Evolutionary conservation across 2,113 vertebrate species (phyloP).

Genomic region (Alces alces): DNA sequence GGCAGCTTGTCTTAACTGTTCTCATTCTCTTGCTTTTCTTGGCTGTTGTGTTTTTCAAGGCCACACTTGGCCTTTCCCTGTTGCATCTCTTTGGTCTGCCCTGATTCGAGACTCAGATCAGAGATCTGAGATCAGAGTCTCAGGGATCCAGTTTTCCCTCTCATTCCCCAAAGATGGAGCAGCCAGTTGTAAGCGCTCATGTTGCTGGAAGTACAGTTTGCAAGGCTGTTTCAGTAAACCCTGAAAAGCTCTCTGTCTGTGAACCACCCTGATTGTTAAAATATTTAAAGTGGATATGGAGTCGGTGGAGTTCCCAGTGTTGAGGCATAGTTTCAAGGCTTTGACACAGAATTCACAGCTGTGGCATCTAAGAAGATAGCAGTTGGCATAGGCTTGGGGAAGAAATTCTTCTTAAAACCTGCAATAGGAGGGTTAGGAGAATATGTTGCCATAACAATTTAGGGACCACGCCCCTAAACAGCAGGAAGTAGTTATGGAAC

Average conservation of each 20-base stretch:
- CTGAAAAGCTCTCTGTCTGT: not conserved
- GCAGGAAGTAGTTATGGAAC: no score
- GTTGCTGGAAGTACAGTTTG: not conserved
- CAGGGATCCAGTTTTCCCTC: not conserved
- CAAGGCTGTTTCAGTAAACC: not conserved
- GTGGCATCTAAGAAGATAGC: not conserved
- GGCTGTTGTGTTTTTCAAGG: not conserved
- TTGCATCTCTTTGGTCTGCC: not conserved
- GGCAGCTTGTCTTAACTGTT: not conserved
- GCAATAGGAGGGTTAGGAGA: no score
- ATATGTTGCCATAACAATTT: no score
- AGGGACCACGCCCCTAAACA: no score
- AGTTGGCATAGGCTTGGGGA: not conserved
- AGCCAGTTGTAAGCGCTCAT: not conserved
- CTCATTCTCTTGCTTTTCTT: not conserved
- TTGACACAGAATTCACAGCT: not conserved
- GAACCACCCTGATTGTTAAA: not conserved
- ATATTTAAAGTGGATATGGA: not conserved
- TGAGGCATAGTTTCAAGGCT: not conserved
- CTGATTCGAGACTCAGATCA: not conserved
- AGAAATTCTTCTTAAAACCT: not conserved
- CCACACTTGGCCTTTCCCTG: not conserved
- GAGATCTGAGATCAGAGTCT: no score
- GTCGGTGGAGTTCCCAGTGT: not conserved
- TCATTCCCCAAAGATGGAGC: not conserved